These are phyloP conservation scores for western clawed frog (Xenopus tropicalis) DNA, from an alignment of 2,113 vertebrate genomes.

Conservation along the genomic window DNA sequence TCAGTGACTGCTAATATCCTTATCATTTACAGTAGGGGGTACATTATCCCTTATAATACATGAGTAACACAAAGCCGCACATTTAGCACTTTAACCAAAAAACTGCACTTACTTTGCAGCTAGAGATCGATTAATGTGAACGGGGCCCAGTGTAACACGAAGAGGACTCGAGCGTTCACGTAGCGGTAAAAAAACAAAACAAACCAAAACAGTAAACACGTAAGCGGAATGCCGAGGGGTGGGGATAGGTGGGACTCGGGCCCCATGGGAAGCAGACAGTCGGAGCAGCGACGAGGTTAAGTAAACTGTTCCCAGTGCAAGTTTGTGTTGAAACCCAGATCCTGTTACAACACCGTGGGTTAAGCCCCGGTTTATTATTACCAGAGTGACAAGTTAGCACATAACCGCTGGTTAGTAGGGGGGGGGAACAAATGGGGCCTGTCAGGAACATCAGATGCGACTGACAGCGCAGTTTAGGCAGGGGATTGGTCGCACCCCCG, in stretches of 20 bases:
- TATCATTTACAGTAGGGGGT: no score
- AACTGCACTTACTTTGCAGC: no score
- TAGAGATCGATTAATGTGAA: no score
- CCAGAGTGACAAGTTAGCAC: slow-evolving; percentile 2
- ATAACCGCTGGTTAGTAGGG: not conserved
- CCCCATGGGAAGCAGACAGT: not conserved
- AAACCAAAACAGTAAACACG: not conserved
- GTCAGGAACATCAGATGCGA: no score
- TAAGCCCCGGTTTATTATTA: not conserved
- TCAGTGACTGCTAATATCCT: no score
- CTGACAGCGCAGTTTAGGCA: no score
- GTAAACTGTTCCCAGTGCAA: not conserved
- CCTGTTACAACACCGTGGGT: not conserved
- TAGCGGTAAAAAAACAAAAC: no score
- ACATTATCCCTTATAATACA: no score
- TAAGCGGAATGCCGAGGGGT: not conserved
- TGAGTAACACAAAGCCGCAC: no score
- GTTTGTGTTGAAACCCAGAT: slow-evolving; percentile 9
- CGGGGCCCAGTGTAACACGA: no score
- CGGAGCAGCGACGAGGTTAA: not conserved
- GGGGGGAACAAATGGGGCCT: not conserved
- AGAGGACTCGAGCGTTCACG: no score
- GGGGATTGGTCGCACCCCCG: not conserved
- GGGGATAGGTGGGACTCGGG: not conserved
- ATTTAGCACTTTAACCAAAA: no score